phyloP scores from a whole-genome alignment of 2,113 vertebrate genomes.

The Coreoperca whiteheadi region DNA sequence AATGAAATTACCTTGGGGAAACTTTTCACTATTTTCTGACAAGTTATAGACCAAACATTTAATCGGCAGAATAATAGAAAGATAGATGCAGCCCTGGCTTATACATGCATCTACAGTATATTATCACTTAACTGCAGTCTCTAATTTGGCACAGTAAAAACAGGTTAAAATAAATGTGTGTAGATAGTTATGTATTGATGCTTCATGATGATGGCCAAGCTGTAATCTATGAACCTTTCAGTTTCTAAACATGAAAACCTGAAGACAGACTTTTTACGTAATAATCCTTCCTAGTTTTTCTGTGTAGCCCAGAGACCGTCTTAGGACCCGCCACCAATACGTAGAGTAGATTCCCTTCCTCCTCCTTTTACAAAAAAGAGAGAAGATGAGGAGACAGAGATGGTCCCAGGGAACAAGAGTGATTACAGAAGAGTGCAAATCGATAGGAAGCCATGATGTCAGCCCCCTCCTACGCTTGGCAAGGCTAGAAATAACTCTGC shows the following conservation, averaged over 20 bases:
- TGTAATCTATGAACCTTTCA: background rate
- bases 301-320: constrained; percentile 4
- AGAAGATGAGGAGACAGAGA: constrained; percentile 54
- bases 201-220: background rate
- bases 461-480: constrained; percentile 74
- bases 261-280: background rate
- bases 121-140: background rate
- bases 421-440: constrained; percentile 82
- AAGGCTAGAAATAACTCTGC: constrained; percentile 73
- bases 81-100: background rate
- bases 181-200: background rate
- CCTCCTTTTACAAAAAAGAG: constrained; percentile 14
- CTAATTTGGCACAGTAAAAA: background rate
- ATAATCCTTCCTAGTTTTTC: background rate
- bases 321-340: constrained; percentile 23
- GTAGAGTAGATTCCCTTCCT: constrained; percentile 37
- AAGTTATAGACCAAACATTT: background rate
- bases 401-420: constrained; percentile 58
- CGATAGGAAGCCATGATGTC: constrained; percentile 82
- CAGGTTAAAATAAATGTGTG: background rate
- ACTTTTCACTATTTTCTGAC: background rate
- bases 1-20: background rate
- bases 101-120: background rate
- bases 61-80: background rate
- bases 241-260: no score